Evolutionary conservation across 2,888 invertebrate genomes (phyloP), one percentile per base, ranked within the genome.

Genomic region (Crepidodera aurea): DNA sequence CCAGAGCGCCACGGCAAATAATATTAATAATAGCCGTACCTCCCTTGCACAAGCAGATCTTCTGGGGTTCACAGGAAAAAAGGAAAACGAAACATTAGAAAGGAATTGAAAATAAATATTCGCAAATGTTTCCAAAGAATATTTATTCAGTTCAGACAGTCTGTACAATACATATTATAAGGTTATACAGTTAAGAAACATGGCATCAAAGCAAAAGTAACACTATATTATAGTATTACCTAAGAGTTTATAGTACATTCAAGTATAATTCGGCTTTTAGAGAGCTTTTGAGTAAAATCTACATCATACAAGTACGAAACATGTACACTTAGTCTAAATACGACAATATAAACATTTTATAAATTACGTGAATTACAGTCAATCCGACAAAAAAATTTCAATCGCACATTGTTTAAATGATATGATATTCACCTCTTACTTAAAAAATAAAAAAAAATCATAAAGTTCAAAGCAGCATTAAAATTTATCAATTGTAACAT

Each of bases 101-200:
- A 39, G 39, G 7, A 25, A 44, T 34, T 34, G 12, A 34, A 34
- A 29, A 12, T 12, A 34, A 34, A 34, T 13, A 34, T 12, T 34
- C 22, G 22, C n/a, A 55, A 27, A 39, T 16, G 64, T 73, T 78
- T 81, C 79, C 79, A 81, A 82, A 82, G 80, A 79, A 80, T 81
- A 79, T 82, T 82, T 82, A 82, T 82, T 82, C 81, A 82, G 80
- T 81, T 82, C 81, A 81, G 81, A 82, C 81, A 82, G 80, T 80
- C 81, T 82, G 81, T 82, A 82, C 81, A 82, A 77, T 79, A 80
- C 79, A 81, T 78, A 77, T 77, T 75, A 78, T 80, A 79, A 75
- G 79, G 79, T 81, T 82, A 81, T 80, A 81, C 80, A 81, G 77
- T 79, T 79, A 79, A 79, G 80, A 81, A 80, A 81, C 80, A 81